Base-by-base conservation (phyloP, 2,888 invertebrate species). In the Tenthredo mesomela region DNA sequence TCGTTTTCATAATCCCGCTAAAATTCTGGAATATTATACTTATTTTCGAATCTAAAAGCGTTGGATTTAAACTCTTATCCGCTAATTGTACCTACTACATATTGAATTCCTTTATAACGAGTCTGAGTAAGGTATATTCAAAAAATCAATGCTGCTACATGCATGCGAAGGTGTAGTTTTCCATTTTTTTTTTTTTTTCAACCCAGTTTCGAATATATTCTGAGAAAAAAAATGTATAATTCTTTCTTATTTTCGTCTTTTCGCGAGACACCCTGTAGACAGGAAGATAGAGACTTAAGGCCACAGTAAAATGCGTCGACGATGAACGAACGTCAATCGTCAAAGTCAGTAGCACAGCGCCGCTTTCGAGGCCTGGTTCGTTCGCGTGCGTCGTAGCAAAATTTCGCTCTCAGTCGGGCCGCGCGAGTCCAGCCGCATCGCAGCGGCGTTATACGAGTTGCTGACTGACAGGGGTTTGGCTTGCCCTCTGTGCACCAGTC, bases 401-500 rank as follows among this genome's bases (percentile, higher is more conserved):
- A 80, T 21, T 80, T 80, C 21, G 40, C 37, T 6, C 18, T 61
- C 61, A 61, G 78, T 80, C 25, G 58, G 78, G n/a, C 50, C 29
- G 50, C 77, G 77, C 29, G 50, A 33, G 77, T 50, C 47, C 18
- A 61, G 37, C 47, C 67, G 82, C 67, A 47, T 47, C 67, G 67
- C 67, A 65, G 43, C 67, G 67, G n/a, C 29, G 82, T 47, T n/a
- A n/a, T 15, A 47, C 65, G 82, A 50, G 82, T 70, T 82, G 82
- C 82, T 18, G 12, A 70, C 67, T 47, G 61, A 82, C 73, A 50
- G 84, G 67, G 47, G 61, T 29, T 73, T 29, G 84, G 50, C 80
- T 78, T 77, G 25, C 47, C 15, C 15, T 61, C 15, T 61, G 77
- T 77, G n/a, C 78, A 65, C 91, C 90, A 67, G 54, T 47, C 89